Base-by-base conservation (phyloP, 2,113 vertebrate species). In the Physeter macrocephalus region DNA sequence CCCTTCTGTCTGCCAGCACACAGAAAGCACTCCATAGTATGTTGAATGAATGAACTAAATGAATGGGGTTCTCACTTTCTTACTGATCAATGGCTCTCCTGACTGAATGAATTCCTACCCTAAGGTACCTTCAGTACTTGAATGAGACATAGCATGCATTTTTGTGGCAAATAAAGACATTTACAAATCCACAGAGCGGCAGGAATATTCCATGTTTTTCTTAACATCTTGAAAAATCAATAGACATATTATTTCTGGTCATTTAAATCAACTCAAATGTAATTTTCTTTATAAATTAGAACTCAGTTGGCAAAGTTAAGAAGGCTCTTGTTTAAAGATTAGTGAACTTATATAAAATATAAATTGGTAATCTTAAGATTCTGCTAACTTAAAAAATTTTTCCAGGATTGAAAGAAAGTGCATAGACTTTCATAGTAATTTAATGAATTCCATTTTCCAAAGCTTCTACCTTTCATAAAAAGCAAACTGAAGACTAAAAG, bases 151-250 rank as follows among this genome's bases (percentile, higher is more conserved):
- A 87, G 95, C 94, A 85, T 92, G 39, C 90, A 93, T 97, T 98
- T 94, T 90, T 96, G 39, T 82, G 75, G 97, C 93, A 98, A 98
- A 98, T 95, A 97, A 98, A 98, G 98, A 96, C 94, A 98, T 98
- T 97, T 96, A 90, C 97, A 98, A 98, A 96, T 97, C 95, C 95
- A 96, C 93, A 95, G 83, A 97, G 97, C 88, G 74, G 46, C 92
- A 84, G 96, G 87, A 98, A 84, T 97, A 97, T 97, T 98, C 98
- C 95, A 96, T 98, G 97, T 90, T 98, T 98, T 98, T 98, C 96
- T 97, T 95, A 93, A 71, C 31, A 72, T 88, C 25, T 74, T 93
- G 69, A 91, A 90, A 93, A 96, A 92, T 94, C 54, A 86, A 91
- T 75, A 81, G 31, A n/a, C 57, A 72, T 15, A 61, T 92, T 52